These are phyloP conservation scores for Lipophrys pholis DNA, from an alignment of 2,113 vertebrate genomes.

Conservation along the genomic window DNA sequence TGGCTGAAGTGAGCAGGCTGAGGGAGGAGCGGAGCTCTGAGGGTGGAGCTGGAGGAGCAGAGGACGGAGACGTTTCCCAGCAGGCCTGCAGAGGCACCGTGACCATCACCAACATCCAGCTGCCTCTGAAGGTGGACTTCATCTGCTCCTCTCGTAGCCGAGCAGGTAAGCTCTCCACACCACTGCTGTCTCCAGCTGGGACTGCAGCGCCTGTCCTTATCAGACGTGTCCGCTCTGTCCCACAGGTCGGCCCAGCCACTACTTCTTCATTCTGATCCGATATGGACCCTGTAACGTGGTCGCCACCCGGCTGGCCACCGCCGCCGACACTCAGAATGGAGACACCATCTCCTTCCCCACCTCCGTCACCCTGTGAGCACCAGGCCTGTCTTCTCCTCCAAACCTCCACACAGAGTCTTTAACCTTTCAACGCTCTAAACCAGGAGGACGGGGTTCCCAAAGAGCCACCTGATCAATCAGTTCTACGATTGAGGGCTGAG, in stretches of 20 bases:
- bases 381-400: neutral
- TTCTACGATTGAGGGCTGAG: no score
- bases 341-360: conserved; percentile 86
- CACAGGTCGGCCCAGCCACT: conserved; percentile 82
- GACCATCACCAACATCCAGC: conserved; percentile 79
- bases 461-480: no score
- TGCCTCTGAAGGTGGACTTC: conserved; percentile 86
- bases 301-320: conserved; percentile 83
- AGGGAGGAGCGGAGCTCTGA: conserved; percentile 56
- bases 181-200: no score
- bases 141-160: conserved; percentile 79
- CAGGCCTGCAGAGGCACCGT: conserved; percentile 82
- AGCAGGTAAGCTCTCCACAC: conserved; percentile 60
- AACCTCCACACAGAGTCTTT: no score
- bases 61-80: conserved; percentile 36
- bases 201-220: no score
- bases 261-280: conserved; percentile 85
- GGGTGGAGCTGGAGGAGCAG: conserved; percentile 15
- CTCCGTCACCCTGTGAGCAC: conserved; percentile 81
- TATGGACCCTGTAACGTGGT: conserved; percentile 83
- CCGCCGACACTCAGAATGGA: conserved; percentile 82
- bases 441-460: no score
- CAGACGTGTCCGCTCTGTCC: neutral
- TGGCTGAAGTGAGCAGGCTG: conserved; percentile 76
- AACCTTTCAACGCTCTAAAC: no score